Conservation (phyloP, 2,888 invertebrate genomes). For the Rhamphomyia laevipes region DNA sequence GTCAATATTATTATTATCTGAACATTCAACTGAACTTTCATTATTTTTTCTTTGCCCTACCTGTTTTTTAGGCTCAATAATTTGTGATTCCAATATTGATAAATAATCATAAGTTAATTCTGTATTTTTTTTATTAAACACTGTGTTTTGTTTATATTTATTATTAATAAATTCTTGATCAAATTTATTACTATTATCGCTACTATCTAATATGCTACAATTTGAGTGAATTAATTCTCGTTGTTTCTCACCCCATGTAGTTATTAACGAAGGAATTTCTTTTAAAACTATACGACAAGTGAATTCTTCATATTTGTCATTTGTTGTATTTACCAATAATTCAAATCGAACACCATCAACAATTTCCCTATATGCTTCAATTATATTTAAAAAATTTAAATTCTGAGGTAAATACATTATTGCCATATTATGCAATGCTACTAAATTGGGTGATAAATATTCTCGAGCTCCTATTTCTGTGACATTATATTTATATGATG, state of each 20-base stretch:
- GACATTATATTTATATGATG: too few relatives aligned
- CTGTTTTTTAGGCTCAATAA: constrained; percentile 17
- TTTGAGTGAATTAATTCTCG: constrained; percentile 52
- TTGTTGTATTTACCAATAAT: constrained; percentile 29
- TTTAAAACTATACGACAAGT: constrained; percentile 49
- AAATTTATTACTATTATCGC: constrained; percentile 13
- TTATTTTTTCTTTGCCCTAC: not conserved
- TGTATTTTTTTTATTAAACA: constrained; percentile 30
- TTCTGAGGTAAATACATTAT: constrained; percentile 31
- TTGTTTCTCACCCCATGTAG: constrained; percentile 44
- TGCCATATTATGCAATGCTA: constrained; percentile 34
- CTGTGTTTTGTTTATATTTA: constrained; percentile 30
- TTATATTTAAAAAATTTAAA: constrained; percentile 31
- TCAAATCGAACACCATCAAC: constrained; percentile 34
- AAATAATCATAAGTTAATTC: constrained; percentile 29
- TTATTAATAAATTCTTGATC: constrained; percentile 20
- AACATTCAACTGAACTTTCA: not conserved
- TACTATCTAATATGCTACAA: constrained; percentile 39
- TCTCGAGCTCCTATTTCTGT: constrained; percentile 16
- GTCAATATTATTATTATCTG: not conserved
- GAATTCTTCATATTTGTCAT: constrained; percentile 26
- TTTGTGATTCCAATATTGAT: constrained; percentile 30
- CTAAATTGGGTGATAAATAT: constrained; percentile 32
- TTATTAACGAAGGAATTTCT: constrained; percentile 53
- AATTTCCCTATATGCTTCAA: constrained; percentile 35